These are phyloP conservation scores for Scomberomorus guttatus DNA, from an alignment of 2,797 vertebrate genomes.

Conservation along the genomic window DNA sequence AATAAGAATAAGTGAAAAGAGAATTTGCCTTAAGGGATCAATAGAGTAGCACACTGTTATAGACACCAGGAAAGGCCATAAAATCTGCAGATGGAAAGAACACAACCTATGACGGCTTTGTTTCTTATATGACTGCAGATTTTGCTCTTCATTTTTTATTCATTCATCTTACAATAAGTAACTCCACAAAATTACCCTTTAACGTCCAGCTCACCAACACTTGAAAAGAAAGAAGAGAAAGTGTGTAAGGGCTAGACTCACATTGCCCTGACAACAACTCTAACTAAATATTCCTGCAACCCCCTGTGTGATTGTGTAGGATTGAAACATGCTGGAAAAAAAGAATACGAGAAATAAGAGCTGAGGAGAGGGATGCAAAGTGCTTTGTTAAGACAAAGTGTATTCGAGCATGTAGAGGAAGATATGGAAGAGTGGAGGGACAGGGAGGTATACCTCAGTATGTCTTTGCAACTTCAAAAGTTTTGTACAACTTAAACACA, in stretches of 20 bases:
- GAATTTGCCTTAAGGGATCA: slow-evolving; percentile 18
- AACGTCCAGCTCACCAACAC: neutral
- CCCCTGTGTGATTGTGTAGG: neutral
- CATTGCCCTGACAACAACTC: slow-evolving; percentile 16
- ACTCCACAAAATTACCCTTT: neutral
- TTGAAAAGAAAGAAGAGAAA: neutral
- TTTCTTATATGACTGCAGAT: neutral
- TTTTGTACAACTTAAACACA: no score
- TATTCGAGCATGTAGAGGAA: slow-evolving; percentile 31
- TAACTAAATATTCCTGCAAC: slow-evolving; percentile 52
- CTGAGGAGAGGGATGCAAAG: slow-evolving; percentile 10
- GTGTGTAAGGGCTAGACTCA: neutral
- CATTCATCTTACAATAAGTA: neutral
- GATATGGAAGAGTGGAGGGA: slow-evolving; percentile 31
- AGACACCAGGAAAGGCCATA: neutral
- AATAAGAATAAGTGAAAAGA: slow-evolving; percentile 9
- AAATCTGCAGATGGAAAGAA: slow-evolving; percentile 14
- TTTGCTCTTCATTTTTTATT: neutral
- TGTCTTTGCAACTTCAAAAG: neutral
- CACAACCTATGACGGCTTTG: neutral
- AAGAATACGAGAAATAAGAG: slow-evolving; percentile 17
- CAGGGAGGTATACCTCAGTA: neutral
- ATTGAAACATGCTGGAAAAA: neutral
- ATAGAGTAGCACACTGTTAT: slow-evolving; percentile 21
- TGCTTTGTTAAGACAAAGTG: slow-evolving; percentile 23